phyloP scores from a whole-genome alignment of 2,888 invertebrate genomes.

The Nymphalis polychloros region DNA sequence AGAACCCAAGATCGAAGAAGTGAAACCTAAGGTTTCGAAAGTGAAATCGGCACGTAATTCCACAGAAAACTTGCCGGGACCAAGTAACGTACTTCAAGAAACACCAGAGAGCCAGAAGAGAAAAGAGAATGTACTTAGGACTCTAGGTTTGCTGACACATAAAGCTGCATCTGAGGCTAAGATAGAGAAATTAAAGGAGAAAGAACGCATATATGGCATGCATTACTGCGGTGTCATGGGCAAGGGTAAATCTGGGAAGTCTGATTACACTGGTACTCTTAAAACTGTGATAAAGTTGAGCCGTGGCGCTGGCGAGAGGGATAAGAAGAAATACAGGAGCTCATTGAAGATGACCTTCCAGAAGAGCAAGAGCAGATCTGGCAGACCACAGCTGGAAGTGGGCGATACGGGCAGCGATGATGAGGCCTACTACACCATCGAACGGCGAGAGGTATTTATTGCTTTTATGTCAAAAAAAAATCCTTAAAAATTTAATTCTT shows the following conservation, averaged over 20 bases:
- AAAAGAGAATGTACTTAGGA: conserved; percentile 88
- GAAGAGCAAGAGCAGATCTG: conserved; percentile 84
- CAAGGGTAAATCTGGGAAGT: conserved; percentile 59
- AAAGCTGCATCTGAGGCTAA: conserved; percentile 87
- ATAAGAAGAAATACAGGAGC: conserved; percentile 85
- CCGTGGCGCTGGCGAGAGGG: conserved; percentile 71
- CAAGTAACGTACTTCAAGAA: conserved; percentile 67
- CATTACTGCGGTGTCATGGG: conserved; percentile 54
- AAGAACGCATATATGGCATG: conserved; percentile 59
- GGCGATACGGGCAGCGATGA: conserved; percentile 64
- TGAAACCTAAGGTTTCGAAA: conserved; percentile 49
- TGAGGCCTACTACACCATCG: conserved; percentile 85
- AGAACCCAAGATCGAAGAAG: conserved; percentile 39
- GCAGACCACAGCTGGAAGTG: conserved; percentile 74
- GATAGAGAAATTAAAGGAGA: conserved; percentile 80
- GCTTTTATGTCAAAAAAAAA: conserved; percentile 4
- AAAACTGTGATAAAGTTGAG: conserved; percentile 92
- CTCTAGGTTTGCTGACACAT: conserved; percentile 88
- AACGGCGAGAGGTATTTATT: conserved; percentile 77
- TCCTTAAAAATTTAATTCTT: background rate
- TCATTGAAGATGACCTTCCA: conserved; percentile 90
- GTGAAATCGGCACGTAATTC: conserved; percentile 62
- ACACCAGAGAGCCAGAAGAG: conserved; percentile 85
- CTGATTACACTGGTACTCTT: conserved; percentile 88
- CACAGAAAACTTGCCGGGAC: conserved; percentile 61